These are phyloP conservation scores for Aphaenogaster rudis DNA, from an alignment of 1,140 invertebrate species.

Conservation along the genomic window DNA sequence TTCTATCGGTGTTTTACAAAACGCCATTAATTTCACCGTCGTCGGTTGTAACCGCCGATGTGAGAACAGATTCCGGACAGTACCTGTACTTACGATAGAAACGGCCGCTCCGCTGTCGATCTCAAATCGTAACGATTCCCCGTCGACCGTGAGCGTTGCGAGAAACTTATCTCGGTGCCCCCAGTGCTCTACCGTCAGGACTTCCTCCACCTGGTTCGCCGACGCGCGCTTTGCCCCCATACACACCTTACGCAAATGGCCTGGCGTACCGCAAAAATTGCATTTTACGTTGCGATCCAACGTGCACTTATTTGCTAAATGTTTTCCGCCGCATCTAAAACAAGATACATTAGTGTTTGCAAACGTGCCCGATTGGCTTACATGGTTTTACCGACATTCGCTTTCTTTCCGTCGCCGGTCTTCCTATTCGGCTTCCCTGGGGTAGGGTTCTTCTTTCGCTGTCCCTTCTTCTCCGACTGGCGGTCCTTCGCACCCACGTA, in stretches of 20 bases:
- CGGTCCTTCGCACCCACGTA: background rate
- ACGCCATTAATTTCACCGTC: too few relatives aligned
- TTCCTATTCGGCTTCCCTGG: background rate
- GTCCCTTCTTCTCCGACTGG: background rate
- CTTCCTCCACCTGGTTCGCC: background rate
- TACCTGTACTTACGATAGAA: too few relatives aligned
- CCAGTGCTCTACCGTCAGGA: background rate
- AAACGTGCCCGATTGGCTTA: background rate
- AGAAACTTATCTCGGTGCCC: background rate
- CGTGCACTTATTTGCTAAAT: background rate
- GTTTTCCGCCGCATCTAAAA: background rate
- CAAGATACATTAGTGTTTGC: background rate
- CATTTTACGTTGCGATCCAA: background rate
- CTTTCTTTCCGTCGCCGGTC: too few relatives aligned
- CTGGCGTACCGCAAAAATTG: background rate
- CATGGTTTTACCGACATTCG: too few relatives aligned
- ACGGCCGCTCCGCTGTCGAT: background rate
- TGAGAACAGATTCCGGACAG: too few relatives aligned
- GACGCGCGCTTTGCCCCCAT: background rate
- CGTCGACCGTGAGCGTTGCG: background rate
- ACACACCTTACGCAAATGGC: background rate
- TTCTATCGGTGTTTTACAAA: too few relatives aligned
- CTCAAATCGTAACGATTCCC: background rate
- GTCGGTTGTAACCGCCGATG: too few relatives aligned
- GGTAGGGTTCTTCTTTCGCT: too few relatives aligned